Base-by-base conservation (phyloP, 2,888 invertebrate genomes). In the Trichogramma evanescens region DNA sequence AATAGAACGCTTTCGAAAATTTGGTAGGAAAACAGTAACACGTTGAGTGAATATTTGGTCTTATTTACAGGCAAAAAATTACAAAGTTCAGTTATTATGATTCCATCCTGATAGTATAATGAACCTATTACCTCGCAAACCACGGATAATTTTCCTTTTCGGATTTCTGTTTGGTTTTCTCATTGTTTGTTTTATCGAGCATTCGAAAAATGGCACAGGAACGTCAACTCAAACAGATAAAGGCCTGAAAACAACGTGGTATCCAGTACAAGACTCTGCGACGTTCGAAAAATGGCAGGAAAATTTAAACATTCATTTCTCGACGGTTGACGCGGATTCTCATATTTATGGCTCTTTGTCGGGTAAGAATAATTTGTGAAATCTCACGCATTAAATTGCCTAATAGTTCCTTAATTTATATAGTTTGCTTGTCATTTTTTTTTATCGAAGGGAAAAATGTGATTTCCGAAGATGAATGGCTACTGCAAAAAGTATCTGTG, bases 401-500 rank as follows among this genome's bases (percentile, higher is more conserved):
- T 26, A 26, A 26, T 2, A 26, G 26, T 26, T 26, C 26, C 26
- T 26, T 26, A 26, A 26, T 26, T 26, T 26, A 26, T 26, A 26
- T 26, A 48, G 26, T 13, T 48, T 6, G 5, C 5, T 6, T 48
- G 5, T 44, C 6, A 48, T 48, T 13, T 48, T 48, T 6, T n/a
- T 48, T 48, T 48, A 38, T 48, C 56, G 54, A 38, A 52, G 50
- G 54, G 9, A 13, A 40, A 7, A 50, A 60, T 46, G n/a, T 45
- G 4, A 49, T 63, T 10, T 60, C 68, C 4, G 77, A 77, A 63
- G 68, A 75, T 0, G 67, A 73, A 6, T 77, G 75, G 75, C 56
- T 77, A 5, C 69, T 61, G 9, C 60, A 66, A 0, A 74, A 72
- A 64, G 69, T 82, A 6, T 73, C 76, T 56, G 61, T 83, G 8